Percentiles rank a stretch among this genome's conserved stretches.
Conservation (phyloP, 92 coral and sea anemone species). For the Porites cylindrica region DNA sequence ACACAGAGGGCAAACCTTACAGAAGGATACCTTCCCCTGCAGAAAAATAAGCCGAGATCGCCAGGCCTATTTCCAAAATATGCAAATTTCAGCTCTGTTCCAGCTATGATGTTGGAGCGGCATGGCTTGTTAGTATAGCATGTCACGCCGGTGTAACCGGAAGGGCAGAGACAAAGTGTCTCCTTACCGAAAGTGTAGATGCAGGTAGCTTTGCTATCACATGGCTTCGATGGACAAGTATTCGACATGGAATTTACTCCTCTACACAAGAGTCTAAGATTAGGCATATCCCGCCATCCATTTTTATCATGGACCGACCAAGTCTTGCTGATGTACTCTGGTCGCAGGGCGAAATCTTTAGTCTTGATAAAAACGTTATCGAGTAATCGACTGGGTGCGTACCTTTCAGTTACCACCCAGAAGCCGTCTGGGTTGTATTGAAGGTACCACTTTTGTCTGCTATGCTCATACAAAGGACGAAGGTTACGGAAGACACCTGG, state of each 20-base stretch:
- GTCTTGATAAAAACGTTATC: constrained; percentile 24
- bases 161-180: constrained; percentile 71
- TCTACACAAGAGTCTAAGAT: constrained; percentile 62
- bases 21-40: constrained; percentile 50
- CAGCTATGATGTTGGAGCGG: neutral
- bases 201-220: constrained; percentile 63
- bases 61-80: constrained; percentile 57
- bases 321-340: constrained; percentile 73
- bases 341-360: constrained; percentile 68
- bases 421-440: constrained; percentile 53
- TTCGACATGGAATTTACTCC: constrained; percentile 64
- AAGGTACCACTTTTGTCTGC: constrained; percentile 58
- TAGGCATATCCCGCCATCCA: constrained; percentile 50
- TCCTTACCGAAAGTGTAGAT: constrained; percentile 79
- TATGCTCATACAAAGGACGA: constrained; percentile 76
- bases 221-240: constrained; percentile 61
- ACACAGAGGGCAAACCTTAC: constrained; percentile 57
- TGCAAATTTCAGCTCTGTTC: constrained; percentile 9
- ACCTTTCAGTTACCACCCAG: constrained; percentile 58
- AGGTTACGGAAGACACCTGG: constrained; percentile 52
- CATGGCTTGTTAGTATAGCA: constrained; percentile 62
- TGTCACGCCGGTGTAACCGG: constrained; percentile 52
- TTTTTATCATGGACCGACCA: constrained; percentile 45
- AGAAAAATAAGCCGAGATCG: constrained; percentile 59
- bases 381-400: constrained; percentile 5